Evolutionary conservation across 2,113 vertebrate species (phyloP).

Genomic region (Alouatta palliata): DNA sequence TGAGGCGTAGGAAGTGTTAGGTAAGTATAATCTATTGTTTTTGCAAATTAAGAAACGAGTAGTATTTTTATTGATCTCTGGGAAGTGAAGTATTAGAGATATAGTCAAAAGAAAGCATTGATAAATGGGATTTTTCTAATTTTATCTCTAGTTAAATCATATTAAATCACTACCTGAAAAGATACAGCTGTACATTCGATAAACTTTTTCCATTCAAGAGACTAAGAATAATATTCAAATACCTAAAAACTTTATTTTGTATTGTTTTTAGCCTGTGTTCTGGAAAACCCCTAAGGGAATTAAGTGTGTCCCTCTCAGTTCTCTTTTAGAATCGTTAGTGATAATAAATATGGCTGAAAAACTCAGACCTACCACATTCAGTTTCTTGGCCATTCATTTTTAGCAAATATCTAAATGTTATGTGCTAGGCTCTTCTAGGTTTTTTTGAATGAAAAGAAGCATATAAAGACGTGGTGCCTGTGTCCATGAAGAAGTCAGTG

Average conservation of each 20-base stretch:
- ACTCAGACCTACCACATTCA: background rate
- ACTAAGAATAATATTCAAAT: background rate
- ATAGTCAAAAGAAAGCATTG: background rate
- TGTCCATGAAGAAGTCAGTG: background rate
- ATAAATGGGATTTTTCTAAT: background rate
- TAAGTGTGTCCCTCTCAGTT: background rate
- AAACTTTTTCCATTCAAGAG: background rate
- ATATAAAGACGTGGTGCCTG: background rate
- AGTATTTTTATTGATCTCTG: constrained; percentile 6
- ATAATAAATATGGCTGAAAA: background rate
- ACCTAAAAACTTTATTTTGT: constrained; percentile 26
- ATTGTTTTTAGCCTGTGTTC: constrained; percentile 25
- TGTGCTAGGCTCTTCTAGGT: background rate
- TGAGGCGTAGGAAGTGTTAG: background rate
- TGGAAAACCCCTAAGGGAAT: background rate
- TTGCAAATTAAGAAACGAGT: background rate
- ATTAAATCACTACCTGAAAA: background rate
- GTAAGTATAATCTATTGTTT: constrained; percentile 24
- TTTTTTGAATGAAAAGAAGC: constrained; percentile 2
- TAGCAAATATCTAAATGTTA: background rate
- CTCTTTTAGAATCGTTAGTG: background rate
- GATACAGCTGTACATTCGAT: background rate
- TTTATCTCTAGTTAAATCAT: background rate
- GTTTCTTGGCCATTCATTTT: constrained; percentile 2
- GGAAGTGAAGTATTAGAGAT: background rate